phyloP scores from a whole-genome alignment of 2,113 vertebrate species.

The Paracanthobrama guichenoti region DNA sequence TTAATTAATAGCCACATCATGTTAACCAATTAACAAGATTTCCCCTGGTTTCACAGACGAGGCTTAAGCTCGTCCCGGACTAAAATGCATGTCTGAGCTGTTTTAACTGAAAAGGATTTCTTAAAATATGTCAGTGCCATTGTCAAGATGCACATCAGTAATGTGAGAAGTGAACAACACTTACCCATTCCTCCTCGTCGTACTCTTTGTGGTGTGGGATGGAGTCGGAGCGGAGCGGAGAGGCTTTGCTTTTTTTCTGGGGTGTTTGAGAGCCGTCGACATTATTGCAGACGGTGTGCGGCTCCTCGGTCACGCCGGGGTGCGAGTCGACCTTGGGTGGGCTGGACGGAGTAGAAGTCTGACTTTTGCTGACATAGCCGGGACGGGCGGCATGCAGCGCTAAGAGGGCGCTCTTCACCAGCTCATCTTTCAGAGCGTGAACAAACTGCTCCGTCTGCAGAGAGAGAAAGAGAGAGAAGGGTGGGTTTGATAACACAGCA shows the following conservation, averaged over 20 bases:
- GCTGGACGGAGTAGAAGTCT: slow-evolving; percentile 51
- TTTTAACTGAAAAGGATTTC: too few species aligned
- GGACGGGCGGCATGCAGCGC: slow-evolving; percentile 90
- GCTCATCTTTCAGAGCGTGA: slow-evolving; percentile 92
- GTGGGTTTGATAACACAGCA: neutral
- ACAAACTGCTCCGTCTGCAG: slow-evolving; percentile 92
- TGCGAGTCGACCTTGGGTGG: slow-evolving; percentile 46
- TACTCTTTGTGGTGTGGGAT: slow-evolving; percentile 94
- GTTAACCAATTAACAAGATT: too few species aligned
- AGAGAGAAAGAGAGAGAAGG: slow-evolving; percentile 36
- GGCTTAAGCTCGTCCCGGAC: too few species aligned
- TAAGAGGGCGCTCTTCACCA: slow-evolving; percentile 91
- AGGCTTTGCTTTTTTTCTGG: slow-evolving; percentile 62
- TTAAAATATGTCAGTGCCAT: too few species aligned
- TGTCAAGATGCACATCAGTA: too few species aligned
- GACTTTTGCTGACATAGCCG: slow-evolving; percentile 81
- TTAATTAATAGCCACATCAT: too few species aligned
- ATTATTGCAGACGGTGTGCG: slow-evolving; percentile 67
- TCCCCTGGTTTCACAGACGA: too few species aligned
- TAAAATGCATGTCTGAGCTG: too few species aligned
- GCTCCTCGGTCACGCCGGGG: slow-evolving; percentile 9
- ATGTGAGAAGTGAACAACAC: slow-evolving; percentile 50
- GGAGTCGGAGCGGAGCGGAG: slow-evolving; percentile 68
- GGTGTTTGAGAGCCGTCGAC: slow-evolving; percentile 59
- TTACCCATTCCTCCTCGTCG: slow-evolving; percentile 97